Percentiles rank a stretch among this genome's conserved stretches.
Evolutionary conservation across 2,888 invertebrate species (phyloP).

Genomic region (Eurois occulta): DNA sequence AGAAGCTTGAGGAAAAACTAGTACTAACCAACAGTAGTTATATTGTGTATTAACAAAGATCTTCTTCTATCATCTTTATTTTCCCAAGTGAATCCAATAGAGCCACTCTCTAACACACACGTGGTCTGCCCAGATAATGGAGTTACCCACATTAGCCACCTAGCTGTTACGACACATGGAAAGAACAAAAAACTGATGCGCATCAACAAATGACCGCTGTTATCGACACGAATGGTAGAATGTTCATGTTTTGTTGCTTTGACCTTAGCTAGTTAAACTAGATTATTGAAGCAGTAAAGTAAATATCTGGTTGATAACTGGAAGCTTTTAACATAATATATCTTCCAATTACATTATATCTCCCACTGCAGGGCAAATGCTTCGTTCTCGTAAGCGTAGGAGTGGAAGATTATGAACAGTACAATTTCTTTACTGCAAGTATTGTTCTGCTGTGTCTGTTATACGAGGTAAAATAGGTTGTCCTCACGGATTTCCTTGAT

Average conservation of each 20-base stretch:
- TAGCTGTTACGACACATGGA: conserved; percentile 17
- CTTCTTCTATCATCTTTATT: too few relatives aligned
- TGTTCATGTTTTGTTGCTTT: conserved; percentile 6
- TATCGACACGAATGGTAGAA: conserved; percentile 30
- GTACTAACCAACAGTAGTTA: not conserved
- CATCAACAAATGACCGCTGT: conserved; percentile 23
- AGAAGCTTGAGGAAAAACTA: not conserved
- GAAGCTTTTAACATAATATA: not conserved
- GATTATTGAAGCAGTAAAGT: not conserved
- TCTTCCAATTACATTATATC: too few relatives aligned
- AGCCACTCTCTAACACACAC: conserved; percentile 27
- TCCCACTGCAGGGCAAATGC: not conserved
- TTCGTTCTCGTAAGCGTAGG: not conserved
- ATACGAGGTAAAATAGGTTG: not conserved
- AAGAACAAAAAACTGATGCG: conserved; percentile 34
- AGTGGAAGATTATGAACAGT: not conserved
- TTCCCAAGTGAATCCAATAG: conserved; percentile 32
- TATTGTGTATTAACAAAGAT: not conserved
- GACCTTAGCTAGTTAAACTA: not conserved
- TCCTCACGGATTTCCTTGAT: not conserved
- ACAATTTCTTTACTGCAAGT: not conserved
- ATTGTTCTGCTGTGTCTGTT: not conserved
- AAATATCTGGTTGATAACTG: not conserved
- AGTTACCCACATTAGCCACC: conserved; percentile 23
- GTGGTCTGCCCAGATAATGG: conserved; percentile 24